Conservation (phyloP, 1,140 invertebrate genomes). For the Drosophila biarmipes region DNA sequence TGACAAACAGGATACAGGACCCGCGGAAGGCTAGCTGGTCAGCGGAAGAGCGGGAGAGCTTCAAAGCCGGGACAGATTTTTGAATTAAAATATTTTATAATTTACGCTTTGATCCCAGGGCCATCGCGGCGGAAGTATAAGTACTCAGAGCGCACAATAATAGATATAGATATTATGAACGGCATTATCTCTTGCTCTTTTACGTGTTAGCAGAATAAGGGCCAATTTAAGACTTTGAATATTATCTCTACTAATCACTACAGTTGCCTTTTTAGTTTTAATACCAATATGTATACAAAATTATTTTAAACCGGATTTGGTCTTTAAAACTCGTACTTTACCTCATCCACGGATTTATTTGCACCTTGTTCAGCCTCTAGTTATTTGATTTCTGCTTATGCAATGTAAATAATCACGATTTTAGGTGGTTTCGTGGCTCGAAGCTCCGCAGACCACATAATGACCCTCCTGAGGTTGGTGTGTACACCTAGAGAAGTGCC, state of each 20-base stretch:
- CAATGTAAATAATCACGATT: neutral
- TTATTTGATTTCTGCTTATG: neutral
- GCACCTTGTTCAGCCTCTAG: neutral
- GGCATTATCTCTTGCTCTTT: neutral
- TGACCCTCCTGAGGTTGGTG: neutral
- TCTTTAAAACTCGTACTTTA: neutral
- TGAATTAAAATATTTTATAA: conserved; percentile 49
- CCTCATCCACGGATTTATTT: no score
- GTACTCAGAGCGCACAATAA: neutral
- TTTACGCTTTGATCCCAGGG: conserved; percentile 55
- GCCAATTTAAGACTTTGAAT: neutral
- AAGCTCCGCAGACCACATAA: neutral
- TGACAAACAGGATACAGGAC: conserved; percentile 62
- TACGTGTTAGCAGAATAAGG: neutral
- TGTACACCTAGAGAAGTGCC: conserved; percentile 8
- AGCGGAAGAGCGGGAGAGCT: conserved; percentile 4
- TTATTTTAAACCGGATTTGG: no score
- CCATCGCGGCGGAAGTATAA: neutral
- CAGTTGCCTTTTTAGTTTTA: neutral
- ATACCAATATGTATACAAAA: neutral
- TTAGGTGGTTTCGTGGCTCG: neutral
- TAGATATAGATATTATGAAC: neutral
- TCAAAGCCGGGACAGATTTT: conserved; percentile 33
- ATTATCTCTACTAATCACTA: neutral
- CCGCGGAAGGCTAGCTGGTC: conserved; percentile 14